Conservation (phyloP, 1,140 invertebrate species). For the Trachymyrmex septentrionalis region DNA sequence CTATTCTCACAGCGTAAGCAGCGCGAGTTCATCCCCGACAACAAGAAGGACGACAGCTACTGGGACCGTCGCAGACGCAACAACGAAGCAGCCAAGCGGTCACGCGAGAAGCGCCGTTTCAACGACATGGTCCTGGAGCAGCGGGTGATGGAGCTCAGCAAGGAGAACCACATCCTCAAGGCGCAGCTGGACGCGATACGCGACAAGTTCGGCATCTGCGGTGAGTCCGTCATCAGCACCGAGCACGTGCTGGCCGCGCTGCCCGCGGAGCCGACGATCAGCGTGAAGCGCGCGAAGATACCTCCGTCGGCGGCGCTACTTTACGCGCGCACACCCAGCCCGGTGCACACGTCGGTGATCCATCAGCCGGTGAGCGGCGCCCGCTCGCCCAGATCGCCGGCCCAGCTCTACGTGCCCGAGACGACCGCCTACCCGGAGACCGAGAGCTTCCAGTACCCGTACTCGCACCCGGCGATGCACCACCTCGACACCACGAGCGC, state of each 20-base stretch:
- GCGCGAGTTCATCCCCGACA: constrained; percentile 98
- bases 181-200: constrained; percentile 97
- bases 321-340: constrained; percentile 88
- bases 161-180: constrained; percentile 97
- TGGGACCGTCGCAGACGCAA: constrained; percentile 98
- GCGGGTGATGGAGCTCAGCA: constrained; percentile 96
- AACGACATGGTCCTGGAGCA: constrained; percentile 99
- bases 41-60: constrained; percentile 98
- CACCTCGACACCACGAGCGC: constrained; percentile 87
- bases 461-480: constrained; percentile 86
- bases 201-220: constrained; percentile 97
- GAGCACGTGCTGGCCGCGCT: constrained; percentile 95
- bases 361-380: constrained; percentile 87
- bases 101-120: constrained; percentile 97
- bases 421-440: constrained; percentile 81
- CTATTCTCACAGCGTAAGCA: constrained; percentile 96
- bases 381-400: constrained; percentile 83
- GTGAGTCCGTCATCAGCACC: constrained; percentile 93
- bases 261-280: constrained; percentile 94
- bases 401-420: constrained; percentile 82
- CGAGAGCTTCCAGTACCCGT: constrained; percentile 86
- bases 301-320: constrained; percentile 84
- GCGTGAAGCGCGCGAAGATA: constrained; percentile 93
- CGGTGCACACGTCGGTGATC: constrained; percentile 90
- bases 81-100: constrained; percentile 98